Evolutionary conservation across 2,797 vertebrate genomes (phyloP).

Genomic region (Pipistrellus kuhlii): DNA sequence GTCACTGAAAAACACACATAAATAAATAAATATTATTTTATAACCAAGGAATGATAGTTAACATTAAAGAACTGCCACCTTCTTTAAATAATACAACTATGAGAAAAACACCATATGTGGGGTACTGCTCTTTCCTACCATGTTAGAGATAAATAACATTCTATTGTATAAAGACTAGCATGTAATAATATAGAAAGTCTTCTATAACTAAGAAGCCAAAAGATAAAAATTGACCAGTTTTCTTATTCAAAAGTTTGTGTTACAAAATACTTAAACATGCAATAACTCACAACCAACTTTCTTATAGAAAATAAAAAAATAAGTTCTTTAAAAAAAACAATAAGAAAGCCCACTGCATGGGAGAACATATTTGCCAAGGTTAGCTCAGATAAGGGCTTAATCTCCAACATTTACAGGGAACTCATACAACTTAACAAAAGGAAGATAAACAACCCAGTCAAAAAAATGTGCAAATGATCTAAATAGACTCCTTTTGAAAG

Average conservation of each 20-base stretch:
- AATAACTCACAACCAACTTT: slow-evolving; percentile 22
- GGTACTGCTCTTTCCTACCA: neutral
- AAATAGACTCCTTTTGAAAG: too few relatives aligned
- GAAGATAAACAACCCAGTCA: too few relatives aligned
- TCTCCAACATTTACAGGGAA: too few relatives aligned
- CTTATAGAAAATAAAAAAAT: neutral
- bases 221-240: neutral
- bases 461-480: too few relatives aligned
- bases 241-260: neutral
- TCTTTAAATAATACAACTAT: neutral
- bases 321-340: neutral
- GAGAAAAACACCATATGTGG: neutral
- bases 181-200: neutral
- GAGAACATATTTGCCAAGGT: too few relatives aligned
- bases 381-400: too few relatives aligned
- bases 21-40: neutral
- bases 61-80: neutral
- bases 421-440: too few relatives aligned
- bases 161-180: neutral
- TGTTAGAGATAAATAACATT: neutral
- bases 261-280: slow-evolving; percentile 1
- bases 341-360: too few relatives aligned
- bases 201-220: neutral
- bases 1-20: neutral
- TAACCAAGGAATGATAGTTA: neutral